Evolutionary conservation across 2,888 invertebrate genomes (phyloP), one percentile per base, ranked within the genome.

Genomic region (Creontiades dilutus): DNA sequence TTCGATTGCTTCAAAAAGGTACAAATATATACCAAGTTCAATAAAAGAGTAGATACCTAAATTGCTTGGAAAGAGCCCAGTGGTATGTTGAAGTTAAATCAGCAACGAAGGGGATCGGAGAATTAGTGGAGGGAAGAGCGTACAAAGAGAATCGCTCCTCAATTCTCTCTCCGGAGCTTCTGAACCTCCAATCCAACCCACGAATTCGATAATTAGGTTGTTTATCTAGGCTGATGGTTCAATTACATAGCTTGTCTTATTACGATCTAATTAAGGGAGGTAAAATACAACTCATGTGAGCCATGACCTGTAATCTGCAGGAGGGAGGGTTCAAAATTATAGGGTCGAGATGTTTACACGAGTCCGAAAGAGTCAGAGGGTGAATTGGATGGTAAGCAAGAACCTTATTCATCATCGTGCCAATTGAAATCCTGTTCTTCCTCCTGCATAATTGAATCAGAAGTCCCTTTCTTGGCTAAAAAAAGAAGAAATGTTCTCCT

Each of bases 251-350:
- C 23, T 68, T 68, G 68, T 23, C 68, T 68, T 68, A 68, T 68
- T 68, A 68, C 19, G 0, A 23, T 23, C 68, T 68, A 68, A 68
- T 68, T 68, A 68, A 23, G 23, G 23, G 68, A 68, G 68, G 68
- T 68, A 68, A 23, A 23, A 68, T 68, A 68, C 23, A 68, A 68
- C 68, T 23, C 23, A 68, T 68, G 68, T 68, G 68, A 68, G 23
- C 68, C 68, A 68, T 23, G 68, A 68, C 68, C 68, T 68, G 68
- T 68, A 68, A 68, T 68, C 68, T 68, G 68, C 68, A 23, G 27
- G 68, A 68, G 23, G 12, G 68, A 68, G 27, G 68, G 68, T 23
- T 23, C 23, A 12, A 68, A 68, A 68, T 68, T 68, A 68, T 23
- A 68, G 68, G 68, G 68, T 68, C 4, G 68, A 19, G 68, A 23